These are phyloP conservation scores for Guaruba guarouba DNA, from an alignment of 2,113 vertebrate species.

Conservation along the genomic window DNA sequence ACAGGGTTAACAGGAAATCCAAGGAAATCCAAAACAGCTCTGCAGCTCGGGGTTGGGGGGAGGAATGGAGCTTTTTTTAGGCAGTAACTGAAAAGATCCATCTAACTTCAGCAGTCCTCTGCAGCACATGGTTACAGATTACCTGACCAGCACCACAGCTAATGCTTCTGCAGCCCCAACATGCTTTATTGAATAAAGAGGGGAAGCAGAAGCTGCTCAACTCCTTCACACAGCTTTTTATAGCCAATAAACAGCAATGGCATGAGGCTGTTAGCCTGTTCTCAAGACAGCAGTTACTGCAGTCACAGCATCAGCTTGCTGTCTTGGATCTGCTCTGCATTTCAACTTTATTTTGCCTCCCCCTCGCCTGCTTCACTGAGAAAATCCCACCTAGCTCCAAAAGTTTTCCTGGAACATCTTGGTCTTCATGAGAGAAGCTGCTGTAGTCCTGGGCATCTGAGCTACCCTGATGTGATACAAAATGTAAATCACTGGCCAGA, in stretches of 20 bases:
- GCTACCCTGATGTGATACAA: neutral
- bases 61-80: neutral
- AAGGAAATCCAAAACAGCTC: neutral
- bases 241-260: rapidly evolving
- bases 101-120: neutral
- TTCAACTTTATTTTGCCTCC: neutral
- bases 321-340: neutral
- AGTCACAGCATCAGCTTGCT: neutral
- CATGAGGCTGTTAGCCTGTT: neutral
- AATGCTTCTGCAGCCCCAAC: neutral
- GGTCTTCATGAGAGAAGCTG: neutral
- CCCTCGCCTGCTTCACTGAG: neutral
- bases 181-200: rapidly evolving
- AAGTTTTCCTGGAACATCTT: neutral
- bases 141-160: neutral
- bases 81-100: neutral
- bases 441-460: neutral
- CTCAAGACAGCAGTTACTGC: neutral
- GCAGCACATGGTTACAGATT: neutral
- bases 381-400: neutral
- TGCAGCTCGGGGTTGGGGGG: neutral
- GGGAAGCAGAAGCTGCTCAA: neutral
- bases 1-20: conserved; percentile 10
- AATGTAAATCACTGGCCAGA: neutral
- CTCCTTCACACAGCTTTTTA: neutral